Evolutionary conservation across 2,888 invertebrate genomes (phyloP), one percentile per base, ranked within the genome.

Genomic region (Spilosoma lubricipeda): DNA sequence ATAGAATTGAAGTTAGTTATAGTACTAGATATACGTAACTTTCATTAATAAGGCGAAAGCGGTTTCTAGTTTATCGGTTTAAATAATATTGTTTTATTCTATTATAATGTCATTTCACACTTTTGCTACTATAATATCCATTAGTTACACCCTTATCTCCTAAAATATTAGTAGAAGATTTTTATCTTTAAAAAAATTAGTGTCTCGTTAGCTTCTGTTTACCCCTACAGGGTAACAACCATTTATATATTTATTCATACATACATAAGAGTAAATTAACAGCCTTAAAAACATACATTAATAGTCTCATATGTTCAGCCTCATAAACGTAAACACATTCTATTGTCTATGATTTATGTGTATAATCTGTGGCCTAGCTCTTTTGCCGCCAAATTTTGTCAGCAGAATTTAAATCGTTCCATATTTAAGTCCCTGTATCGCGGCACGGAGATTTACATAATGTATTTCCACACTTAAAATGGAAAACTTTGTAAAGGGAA

Each of bases 391-490:
- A 74, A 79, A 80, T 82, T 79, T 74, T 66, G 73, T 59, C 13
- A 59, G 27, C 15, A 59, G 13, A 59, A 59, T 59, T 27, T 59
- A 59, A 59, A 59, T 27, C 74, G 70, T 59, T 59, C 15, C 27
- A 59, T 82, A 82, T 84, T 82, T 75, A 80, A 72, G 73, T 74
- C 67, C 33, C 70, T 69, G 67, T 65, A 77, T 67, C 72, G 70
- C 33, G 70, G 23, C 11, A 64, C 70, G 69, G 73, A 80, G 74
- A 82, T 84, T 84, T 59, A 59, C 59, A 59, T 59, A 59, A 59
- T 59, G 59, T 13, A 13, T 13, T 59, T 27, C 27, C 13, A 59
- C 15, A 59, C 15, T 59, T 59, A 59, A 59, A 59, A 59, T 59
- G 59, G 27, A 27, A 27, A 56, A 56, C 23, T 52, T 23, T 56